Base-by-base conservation (phyloP, 2,113 vertebrate species). In the Neotoma lepida region DNA sequence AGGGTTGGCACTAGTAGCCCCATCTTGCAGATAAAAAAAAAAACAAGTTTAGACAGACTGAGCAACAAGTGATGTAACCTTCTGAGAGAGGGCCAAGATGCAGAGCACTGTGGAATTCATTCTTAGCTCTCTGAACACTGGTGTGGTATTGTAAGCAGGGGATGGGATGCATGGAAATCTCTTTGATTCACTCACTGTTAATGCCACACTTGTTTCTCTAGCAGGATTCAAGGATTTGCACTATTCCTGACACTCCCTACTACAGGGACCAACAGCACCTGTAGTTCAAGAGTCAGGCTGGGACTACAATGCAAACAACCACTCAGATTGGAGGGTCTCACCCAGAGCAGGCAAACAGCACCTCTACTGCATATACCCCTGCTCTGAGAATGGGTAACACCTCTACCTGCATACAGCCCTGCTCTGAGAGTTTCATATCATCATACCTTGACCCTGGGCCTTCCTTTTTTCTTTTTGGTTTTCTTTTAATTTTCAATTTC, bases 401-500 rank as follows among this genome's bases (percentile, higher is more conserved):
- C 33, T 78, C 35, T 39, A 49, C 41, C 70, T 13, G 66, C 66
- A 68, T 18, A 68, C 33, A 70, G 5, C 66, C 66, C 39, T 68
- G 64, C 35, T 71, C 70, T 89, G 28, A 78, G 87, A 87, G 70
- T 74, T 35, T 86, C 13, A 14, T 15, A 51, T 63, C 49, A 41
- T 88, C 81, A 73, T 33, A 61, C 58, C 76, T 61, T 70, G 39
- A 95, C 41, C 8, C 24, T 39, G 54, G 6, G 22, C 20, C 61
- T 86, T 86, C 78, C 26, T 73, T 86, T 89, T 74, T 70, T 63
- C 28, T 64, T 56, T 46, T 24, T 71, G 30, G 18, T 49, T 73
- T 86, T 1, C 76, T 86, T 90, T 91, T 80, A 81, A 84, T 91
- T 89, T 88, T 92, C 44, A 81, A 44, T 88, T 86, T 90, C 56